Evolutionary conservation across 2,797 vertebrate species (phyloP).

Genomic region (Pseudopleuronectes americanus): DNA sequence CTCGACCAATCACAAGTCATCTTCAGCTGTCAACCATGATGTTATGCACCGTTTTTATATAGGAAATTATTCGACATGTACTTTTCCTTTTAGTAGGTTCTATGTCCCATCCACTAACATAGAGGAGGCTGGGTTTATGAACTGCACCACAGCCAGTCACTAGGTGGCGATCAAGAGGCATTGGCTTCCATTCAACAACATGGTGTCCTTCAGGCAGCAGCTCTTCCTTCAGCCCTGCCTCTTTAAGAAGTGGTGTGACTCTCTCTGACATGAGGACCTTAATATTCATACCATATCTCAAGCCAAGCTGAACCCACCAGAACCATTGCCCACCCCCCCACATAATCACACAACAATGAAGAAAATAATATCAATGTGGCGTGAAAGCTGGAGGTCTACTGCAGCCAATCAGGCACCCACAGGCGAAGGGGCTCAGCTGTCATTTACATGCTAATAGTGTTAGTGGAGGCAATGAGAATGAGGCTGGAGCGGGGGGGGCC

Average conservation of each 20-base stretch:
- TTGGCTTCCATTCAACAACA: background rate
- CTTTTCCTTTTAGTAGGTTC: too few species aligned
- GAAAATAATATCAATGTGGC: constrained; percentile 63
- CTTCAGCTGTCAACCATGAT: too few species aligned
- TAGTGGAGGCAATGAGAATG: constrained; percentile 42
- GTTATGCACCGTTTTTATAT: too few species aligned
- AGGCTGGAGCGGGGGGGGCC: constrained; percentile 40
- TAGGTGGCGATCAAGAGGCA: too few species aligned
- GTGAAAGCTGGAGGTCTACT: constrained; percentile 55
- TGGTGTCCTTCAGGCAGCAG: constrained; percentile 12
- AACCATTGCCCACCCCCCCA: constrained; percentile 33
- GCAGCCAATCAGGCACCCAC: constrained; percentile 62
- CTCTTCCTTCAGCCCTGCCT: background rate
- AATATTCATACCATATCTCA: constrained; percentile 38
- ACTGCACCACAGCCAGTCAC: too few species aligned
- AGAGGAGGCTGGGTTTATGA: too few species aligned
- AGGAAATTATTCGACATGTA: too few species aligned
- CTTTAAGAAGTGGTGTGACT: constrained; percentile 12
- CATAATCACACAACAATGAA: constrained; percentile 74
- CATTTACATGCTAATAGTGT: constrained; percentile 81
- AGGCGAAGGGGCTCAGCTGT: constrained; percentile 57
- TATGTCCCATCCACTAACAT: too few species aligned
- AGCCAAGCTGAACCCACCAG: constrained; percentile 38
- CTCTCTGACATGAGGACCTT: constrained; percentile 37
- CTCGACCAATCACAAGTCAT: too few species aligned